Conservation (phyloP, 2,797 vertebrate genomes). For the Pipistrellus nathusii region DNA sequence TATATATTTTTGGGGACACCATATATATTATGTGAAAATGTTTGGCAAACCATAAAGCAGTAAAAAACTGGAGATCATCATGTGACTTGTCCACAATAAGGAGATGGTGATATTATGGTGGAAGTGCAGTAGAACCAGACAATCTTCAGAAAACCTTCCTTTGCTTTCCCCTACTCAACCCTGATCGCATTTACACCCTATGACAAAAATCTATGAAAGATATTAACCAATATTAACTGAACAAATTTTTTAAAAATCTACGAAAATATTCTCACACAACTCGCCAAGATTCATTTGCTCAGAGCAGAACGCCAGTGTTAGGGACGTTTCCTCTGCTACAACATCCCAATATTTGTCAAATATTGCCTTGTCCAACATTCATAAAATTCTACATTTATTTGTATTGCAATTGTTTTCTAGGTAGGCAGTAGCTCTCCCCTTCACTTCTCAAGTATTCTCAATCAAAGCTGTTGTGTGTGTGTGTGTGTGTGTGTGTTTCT, state of each 20-base stretch:
- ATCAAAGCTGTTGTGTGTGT: background rate
- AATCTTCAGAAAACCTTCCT: background rate
- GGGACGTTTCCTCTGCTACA: background rate
- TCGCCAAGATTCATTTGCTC: background rate
- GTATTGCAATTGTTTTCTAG: background rate
- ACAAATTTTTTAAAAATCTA: background rate
- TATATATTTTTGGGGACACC: background rate
- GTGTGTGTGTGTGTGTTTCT: background rate
- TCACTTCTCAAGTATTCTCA: background rate
- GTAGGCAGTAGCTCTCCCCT: background rate
- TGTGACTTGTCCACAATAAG: background rate
- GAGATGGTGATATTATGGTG: background rate
- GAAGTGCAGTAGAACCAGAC: background rate
- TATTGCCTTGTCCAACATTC: background rate
- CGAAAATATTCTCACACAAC: background rate
- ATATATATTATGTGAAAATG: background rate
- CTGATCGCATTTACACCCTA: background rate
- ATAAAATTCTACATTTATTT: background rate
- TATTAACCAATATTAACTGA: background rate
- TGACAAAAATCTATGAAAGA: background rate
- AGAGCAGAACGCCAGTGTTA: background rate
- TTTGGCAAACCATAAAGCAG: background rate
- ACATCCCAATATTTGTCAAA: background rate
- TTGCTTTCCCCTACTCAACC: background rate
- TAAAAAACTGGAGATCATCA: background rate